A percentile compares a stretch with the other conserved stretches of the same genome.
Conservation (phyloP, 2,113 vertebrate genomes). For the Rhabdornis inornatus region DNA sequence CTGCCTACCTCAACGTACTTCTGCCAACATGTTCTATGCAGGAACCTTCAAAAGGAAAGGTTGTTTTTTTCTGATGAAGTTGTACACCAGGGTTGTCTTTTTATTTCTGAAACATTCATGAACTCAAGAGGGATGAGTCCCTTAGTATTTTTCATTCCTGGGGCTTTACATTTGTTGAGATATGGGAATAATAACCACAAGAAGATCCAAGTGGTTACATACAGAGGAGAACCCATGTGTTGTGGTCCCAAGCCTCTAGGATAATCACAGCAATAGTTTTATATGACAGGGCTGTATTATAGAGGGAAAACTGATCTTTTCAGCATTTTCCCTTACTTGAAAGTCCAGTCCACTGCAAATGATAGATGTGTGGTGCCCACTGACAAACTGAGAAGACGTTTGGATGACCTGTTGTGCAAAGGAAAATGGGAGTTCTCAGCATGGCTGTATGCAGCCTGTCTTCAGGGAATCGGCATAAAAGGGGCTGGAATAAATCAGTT, state of each 20-base stretch:
- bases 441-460: neutral
- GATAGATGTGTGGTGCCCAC: neutral
- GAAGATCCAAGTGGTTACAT: neutral
- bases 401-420: neutral
- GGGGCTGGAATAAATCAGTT: neutral
- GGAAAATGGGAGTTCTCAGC: neutral
- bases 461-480: neutral
- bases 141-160: neutral
- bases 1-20: neutral
- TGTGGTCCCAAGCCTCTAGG: neutral
- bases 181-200: neutral
- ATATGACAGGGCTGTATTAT: neutral
- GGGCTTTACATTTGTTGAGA: neutral
- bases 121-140: neutral
- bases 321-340: neutral
- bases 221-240: neutral
- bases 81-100: neutral
- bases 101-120: neutral
- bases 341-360: neutral
- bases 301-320: neutral
- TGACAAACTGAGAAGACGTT: slow-evolving; percentile 18
- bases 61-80: neutral
- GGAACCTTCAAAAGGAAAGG: neutral
- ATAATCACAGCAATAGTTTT: neutral
- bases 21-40: neutral